Evolutionary conservation across 2,113 vertebrate species (phyloP).

Genomic region (Clarias magur): DNA sequence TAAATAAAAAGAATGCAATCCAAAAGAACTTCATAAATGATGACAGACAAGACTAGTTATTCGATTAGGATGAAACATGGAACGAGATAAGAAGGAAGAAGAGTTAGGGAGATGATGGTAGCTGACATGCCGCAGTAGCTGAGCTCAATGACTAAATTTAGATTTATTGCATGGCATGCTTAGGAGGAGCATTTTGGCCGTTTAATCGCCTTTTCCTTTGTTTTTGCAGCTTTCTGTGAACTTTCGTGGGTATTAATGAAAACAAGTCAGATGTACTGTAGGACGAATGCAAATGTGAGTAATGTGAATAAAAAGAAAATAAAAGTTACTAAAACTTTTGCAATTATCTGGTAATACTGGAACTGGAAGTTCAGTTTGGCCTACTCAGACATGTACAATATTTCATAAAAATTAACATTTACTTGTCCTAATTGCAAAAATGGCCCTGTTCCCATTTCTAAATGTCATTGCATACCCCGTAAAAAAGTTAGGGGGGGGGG

Average conservation of each 20-base stretch:
- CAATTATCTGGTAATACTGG: background rate
- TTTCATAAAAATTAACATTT: background rate
- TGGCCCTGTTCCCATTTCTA: background rate
- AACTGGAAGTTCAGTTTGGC: background rate
- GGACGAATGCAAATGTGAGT: background rate
- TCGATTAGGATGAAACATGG: background rate
- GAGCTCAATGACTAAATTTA: background rate
- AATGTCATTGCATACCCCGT: background rate
- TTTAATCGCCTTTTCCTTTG: background rate
- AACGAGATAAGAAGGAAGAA: background rate
- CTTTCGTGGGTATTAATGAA: background rate
- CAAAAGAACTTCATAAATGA: background rate
- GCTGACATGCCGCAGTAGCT: background rate
- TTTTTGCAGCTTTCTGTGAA: background rate
- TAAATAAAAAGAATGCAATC: background rate
- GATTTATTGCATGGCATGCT: background rate
- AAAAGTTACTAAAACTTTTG: background rate
- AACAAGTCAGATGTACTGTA: background rate
- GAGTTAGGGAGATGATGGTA: background rate
- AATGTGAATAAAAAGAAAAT: background rate
- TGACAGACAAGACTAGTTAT: background rate
- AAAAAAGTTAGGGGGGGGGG: background rate
- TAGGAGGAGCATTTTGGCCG: background rate
- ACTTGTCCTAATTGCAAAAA: background rate
- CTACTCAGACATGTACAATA: background rate